Base-by-base conservation (phyloP, 2,888 invertebrate genomes). In the Phengaris arion region DNA sequence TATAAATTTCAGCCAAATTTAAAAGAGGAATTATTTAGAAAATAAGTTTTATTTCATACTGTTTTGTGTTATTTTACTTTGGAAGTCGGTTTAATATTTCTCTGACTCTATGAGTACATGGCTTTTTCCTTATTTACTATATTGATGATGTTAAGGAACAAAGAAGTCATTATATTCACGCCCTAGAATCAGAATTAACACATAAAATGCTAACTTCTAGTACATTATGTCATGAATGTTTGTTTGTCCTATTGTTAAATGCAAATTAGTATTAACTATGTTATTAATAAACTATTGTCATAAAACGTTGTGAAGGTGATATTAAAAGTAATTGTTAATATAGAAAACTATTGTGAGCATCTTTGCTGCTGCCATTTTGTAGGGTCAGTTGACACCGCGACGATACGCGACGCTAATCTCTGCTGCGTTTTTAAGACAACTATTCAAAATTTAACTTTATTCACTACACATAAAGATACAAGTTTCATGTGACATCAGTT, bases 181-280 rank as follows among this genome's bases (percentile, higher is more conserved):
- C 22, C 59, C 59, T 59, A 59, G 59, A 59, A 59, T 22, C 59
- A 22, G 4, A 59, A 59, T 59, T 59, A 59, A 59, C 59, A 59
- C 59, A 59, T 59, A 35, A 59, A 59, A 59, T 22, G 59, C 22
- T 59, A 59, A 59, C 4, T 59, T 22, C 35, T 35, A 35, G 35
- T 3, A 4, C 35, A 6, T 59, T 35, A 59, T 64, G 22, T 64
- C 59, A 35, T 35, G 35, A 35, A 64, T 64, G 35, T 35, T 2
- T 64, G 59, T 64, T 64, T 64, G 59, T 64, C 59, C 59, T 10
- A 64, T 35, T 64, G 59, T 64, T 35, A 5, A 64, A 64, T 64
- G 59, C 10, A 3, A 35, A 64, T 22, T 64, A 35, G 22, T 22
- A 64, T 64, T 64, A 59, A 59, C 22, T 59, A 59, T 59, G 35